Percentiles rank a stretch among this genome's conserved stretches.
Evolutionary conservation across 1,140 invertebrate genomes (phyloP).

Genomic region (Aphis gossypii): DNA sequence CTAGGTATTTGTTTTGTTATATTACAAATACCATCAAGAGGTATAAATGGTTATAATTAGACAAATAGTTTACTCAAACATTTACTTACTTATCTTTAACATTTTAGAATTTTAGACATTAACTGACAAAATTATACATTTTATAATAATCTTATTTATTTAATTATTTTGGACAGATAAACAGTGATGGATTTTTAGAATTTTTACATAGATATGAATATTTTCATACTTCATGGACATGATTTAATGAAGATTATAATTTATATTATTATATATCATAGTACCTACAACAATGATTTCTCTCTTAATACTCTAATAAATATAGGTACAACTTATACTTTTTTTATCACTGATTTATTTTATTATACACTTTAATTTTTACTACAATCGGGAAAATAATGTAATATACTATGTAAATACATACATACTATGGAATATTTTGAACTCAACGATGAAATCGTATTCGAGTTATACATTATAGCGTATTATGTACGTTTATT

Average conservation of each 20-base stretch:
- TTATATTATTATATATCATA: not conserved
- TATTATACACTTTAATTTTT: not conserved
- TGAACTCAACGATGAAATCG: not conserved
- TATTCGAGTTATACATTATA: not conserved
- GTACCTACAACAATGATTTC: not conserved
- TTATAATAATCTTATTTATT: not conserved
- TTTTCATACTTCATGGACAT: not conserved
- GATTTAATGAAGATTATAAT: not conserved
- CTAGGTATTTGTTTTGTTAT: not conserved
- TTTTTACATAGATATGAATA: not conserved
- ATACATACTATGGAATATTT: not conserved
- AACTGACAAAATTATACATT: not conserved
- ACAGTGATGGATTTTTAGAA: not conserved
- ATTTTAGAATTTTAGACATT: not conserved
- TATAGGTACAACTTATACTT: too few relatives aligned
- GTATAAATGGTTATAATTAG: not conserved
- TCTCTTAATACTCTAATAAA: not conserved
- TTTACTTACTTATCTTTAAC: not conserved
- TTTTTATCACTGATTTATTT: too few relatives aligned
- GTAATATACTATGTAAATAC: not conserved
- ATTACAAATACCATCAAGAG: not conserved
- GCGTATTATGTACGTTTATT: not conserved
- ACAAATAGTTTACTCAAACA: not conserved
- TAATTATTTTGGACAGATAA: not conserved
- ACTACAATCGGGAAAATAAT: not conserved